Conservation (phyloP, 2,113 vertebrate genomes). For the Trematocara macrostoma region DNA sequence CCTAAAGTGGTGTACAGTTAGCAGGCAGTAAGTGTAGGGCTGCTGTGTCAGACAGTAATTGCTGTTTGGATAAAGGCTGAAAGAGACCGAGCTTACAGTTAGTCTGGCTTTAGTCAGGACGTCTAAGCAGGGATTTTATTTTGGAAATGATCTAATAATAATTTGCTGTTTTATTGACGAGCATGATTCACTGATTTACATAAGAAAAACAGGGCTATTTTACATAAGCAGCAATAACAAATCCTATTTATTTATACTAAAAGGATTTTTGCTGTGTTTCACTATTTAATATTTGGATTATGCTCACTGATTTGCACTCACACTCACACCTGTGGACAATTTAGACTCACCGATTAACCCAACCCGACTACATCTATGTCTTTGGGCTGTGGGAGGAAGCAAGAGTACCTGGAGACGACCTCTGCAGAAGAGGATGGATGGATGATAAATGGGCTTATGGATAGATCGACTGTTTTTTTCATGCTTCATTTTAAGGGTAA, state of each 20-base stretch:
- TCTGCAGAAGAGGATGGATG: neutral
- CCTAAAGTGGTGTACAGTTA: conserved; percentile 7
- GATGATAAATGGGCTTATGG: neutral
- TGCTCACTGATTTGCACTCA: neutral
- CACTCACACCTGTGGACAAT: neutral
- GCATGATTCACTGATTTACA: neutral
- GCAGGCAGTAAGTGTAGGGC: conserved; percentile 48
- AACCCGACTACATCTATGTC: neutral
- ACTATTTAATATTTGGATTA: neutral
- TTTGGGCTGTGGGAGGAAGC: neutral
- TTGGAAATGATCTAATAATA: neutral
- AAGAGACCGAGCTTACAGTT: conserved; percentile 13
- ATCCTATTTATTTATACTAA: neutral
- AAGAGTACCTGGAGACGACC: neutral
- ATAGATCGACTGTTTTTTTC: neutral
- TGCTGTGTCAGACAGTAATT: conserved; percentile 64
- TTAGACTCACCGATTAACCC: neutral
- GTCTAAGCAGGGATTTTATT: neutral
- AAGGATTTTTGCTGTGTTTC: fast-evolving
- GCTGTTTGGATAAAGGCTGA: conserved; percentile 53
- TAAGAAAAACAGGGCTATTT: neutral
- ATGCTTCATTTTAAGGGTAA: neutral
- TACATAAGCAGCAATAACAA: neutral
- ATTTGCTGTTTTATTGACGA: neutral
- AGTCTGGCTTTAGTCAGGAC: conserved; percentile 20